Conservation (phyloP, 2,797 vertebrate genomes). For the Scomberomorus guttatus region DNA sequence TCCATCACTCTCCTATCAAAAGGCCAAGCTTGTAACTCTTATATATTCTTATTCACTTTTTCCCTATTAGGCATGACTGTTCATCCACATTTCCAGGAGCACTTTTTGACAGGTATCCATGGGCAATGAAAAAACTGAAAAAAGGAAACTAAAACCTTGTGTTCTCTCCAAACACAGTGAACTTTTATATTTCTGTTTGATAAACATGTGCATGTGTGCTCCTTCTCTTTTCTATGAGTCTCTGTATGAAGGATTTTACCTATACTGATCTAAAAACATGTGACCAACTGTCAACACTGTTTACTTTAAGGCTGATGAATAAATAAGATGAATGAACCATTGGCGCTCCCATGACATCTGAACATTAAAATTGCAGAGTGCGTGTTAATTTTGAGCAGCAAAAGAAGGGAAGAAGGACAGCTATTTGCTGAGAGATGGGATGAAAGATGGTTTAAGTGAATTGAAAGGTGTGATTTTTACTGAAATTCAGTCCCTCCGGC, state of each 20-base stretch:
- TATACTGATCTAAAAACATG: slow-evolving; percentile 25
- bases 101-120: background rate
- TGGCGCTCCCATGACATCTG: slow-evolving; percentile 1
- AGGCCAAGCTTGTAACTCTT: background rate
- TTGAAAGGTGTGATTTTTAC: no score
- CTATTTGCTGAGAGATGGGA: background rate
- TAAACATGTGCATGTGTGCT: background rate
- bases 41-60: background rate
- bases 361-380: background rate
- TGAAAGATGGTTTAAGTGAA: background rate
- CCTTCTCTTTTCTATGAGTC: background rate
- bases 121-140: background rate
- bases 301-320: slow-evolving; percentile 11
- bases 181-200: background rate
- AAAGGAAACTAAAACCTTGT: no score
- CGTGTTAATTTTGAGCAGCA: background rate
- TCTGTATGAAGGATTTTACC: background rate
- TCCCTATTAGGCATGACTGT: background rate
- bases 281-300: slow-evolving; percentile 2
- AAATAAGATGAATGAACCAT: background rate
- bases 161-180: no score
- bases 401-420: no score
- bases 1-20: background rate
- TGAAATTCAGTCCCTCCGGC: no score
- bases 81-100: background rate